Evolutionary conservation across 1,140 invertebrate genomes (phyloP), one percentile per base, ranked within the genome.

Genomic region (Yoshiicerus persimilis): DNA sequence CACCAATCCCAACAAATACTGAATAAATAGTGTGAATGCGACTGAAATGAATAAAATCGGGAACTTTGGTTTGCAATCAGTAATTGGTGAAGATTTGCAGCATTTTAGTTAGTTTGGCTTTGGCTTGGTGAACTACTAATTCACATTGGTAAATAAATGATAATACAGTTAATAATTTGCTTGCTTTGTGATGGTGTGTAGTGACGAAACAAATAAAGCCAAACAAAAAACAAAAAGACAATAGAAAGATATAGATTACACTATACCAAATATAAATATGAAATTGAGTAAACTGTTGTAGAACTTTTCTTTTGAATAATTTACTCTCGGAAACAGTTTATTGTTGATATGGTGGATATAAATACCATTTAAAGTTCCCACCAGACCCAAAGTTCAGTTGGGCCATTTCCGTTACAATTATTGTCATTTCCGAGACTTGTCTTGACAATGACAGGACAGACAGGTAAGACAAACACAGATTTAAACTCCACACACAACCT

Each of bases 381-480:
- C 75, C 75, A 80, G 75, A 80, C 75, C 75, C 75, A 80, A 80
- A 80, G 75, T 80, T 34, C 75, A 80, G 75, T 80, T 80, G 75
- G 75, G 75, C 75, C 75, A 80, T 38, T 80, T 80, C 75, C 75
- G 75, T 38, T 38, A 13, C 32, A 36, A 80, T 80, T 80, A 80
- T 34, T 36, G 75, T 38, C 75, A 80, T 80, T 80, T 70, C 66
- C 66, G 10, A 10, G 30, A 16, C 27, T 30, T 25, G 6, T 70
- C 20, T 80, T 80, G 75, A 80, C 75, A 56, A n/a, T 80, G 75
- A 80, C 75, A 80, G 32, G 32, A 36, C n/a, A 5, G 13, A 75
- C 8, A 80, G 32, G 32, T 80, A 38, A 5, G 13, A 75, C 8
- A 20, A 34, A 13, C 70, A 75, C 25, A 70, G n/a, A 80, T 20